phyloP scores from a whole-genome alignment of 2,797 vertebrate species.

The Threskiornis aethiopicus region DNA sequence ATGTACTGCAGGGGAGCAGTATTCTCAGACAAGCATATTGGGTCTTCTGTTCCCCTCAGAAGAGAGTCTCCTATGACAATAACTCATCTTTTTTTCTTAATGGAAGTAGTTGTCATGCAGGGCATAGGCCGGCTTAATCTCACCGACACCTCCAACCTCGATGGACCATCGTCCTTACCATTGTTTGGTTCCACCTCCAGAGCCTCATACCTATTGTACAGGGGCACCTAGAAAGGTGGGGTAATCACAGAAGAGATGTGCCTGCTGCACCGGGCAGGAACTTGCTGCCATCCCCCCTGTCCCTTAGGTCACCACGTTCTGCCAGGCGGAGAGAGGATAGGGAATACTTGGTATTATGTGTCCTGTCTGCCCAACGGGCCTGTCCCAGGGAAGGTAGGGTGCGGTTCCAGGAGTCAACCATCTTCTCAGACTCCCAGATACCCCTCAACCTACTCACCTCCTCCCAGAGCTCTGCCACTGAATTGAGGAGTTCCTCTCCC shows the following conservation, averaged over 20 bases:
- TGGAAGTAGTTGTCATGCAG: neutral
- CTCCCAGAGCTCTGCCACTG: neutral
- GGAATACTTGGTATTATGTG: fast-evolving
- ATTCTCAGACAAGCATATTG: neutral
- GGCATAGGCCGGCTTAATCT: neutral
- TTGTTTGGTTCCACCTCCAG: no score
- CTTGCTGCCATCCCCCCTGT: neutral
- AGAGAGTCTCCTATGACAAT: neutral
- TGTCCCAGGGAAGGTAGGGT: neutral
- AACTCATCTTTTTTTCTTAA: neutral
- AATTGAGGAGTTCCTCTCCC: neutral
- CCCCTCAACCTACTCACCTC: neutral
- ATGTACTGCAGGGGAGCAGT: neutral
- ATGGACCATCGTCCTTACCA: neutral
- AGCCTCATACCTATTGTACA: neutral
- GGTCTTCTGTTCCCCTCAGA: neutral
- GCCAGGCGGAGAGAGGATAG: no score
- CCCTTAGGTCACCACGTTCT: neutral
- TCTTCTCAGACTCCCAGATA: neutral
- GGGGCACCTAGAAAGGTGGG: neutral
- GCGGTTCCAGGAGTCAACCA: neutral
- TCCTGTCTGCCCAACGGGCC: neutral
- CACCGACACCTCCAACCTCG: neutral
- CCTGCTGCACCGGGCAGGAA: neutral
- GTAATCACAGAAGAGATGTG: neutral